These are phyloP conservation scores for Luehdorfia chinensis DNA, from an alignment of 1,140 invertebrate genomes.

Conservation along the genomic window DNA sequence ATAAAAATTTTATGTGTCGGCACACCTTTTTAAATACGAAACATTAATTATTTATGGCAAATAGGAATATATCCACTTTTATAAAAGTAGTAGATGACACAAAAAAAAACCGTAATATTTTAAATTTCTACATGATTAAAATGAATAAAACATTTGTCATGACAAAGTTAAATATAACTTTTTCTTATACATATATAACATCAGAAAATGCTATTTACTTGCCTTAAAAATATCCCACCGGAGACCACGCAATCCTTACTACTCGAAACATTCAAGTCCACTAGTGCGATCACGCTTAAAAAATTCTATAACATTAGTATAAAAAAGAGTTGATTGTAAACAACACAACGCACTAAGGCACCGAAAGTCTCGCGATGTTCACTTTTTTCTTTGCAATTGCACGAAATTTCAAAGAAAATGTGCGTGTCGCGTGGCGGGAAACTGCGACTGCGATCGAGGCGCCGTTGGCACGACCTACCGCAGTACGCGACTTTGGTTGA, in stretches of 20 bases:
- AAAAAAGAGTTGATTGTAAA: constrained; percentile 30
- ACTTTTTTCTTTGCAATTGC: constrained; percentile 72
- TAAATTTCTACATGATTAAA: no score
- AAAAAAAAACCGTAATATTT: no score
- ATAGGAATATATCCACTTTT: no score
- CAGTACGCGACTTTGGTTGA: constrained; percentile 52
- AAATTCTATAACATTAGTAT: constrained; percentile 19
- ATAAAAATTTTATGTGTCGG: no score
- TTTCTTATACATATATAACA: no score
- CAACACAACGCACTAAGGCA: constrained; percentile 64
- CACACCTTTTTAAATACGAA: no score
- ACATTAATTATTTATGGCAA: no score
- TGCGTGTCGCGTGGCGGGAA: constrained; percentile 42
- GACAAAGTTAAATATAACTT: no score
- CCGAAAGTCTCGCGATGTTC: constrained; percentile 49
- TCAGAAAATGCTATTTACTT: no score
- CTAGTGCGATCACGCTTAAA: constrained; percentile 48
- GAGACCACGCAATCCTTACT: constrained; percentile 63
- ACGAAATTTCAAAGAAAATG: constrained; percentile 74
- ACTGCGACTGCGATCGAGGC: constrained; percentile 60
- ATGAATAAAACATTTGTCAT: no score
- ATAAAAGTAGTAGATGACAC: no score
- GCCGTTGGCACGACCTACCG: constrained; percentile 66
- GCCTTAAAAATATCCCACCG: constrained; percentile 39
- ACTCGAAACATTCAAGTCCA: constrained; percentile 56